Base-by-base conservation (phyloP, 2,888 invertebrate genomes). In the Orthosia cruda region DNA sequence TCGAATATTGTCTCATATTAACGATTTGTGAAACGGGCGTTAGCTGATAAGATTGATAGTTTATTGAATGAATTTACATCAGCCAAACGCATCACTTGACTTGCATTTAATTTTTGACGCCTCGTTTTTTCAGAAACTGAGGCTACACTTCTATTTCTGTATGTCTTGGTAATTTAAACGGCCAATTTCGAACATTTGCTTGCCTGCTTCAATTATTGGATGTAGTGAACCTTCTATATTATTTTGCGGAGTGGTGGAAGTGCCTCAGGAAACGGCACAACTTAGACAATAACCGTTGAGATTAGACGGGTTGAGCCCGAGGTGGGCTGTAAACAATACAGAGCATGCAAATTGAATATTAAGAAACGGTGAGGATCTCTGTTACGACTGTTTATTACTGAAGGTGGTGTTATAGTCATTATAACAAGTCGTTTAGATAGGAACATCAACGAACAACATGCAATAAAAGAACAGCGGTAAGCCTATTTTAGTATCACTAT, bases 201-300 rank as follows among this genome's bases (percentile, higher is more conserved):
- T 40, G 9, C 40, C 15, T 23, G 4, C 0, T 54, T 7, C 7
- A 23, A 18, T 7, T 18, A 12, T 26, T 57, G 45, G 16, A 3
- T 40, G 16, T 0, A 71, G 20, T 68, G n/a, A 20, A 9, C 40
- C 75, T 84, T 75, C 84, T 80, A 0, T 4, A 13, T 1, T n/a
- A n/a, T n/a, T n/a, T 12, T 0, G 0, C 26, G 26, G 61, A 0
- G 5, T n/a, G 71, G 80, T 76, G 69, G 9, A 20, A 66, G 68
- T 74, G 85, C 85, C 84, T 79, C 83, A 87, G 90, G 89, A 91
- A 91, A 93, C 90, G 89, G 87, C 88, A 59, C 84, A 94, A 94
- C 89, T 94, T 94, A 89, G 91, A 91, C 93, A 91, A 93, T 95
- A 94, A 93, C 92, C 88, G 89, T 83, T 78, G 85, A 90, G 92